These are phyloP conservation scores for Spodoptera picta DNA, from an alignment of 2,888 invertebrate genomes.

Conservation along the genomic window DNA sequence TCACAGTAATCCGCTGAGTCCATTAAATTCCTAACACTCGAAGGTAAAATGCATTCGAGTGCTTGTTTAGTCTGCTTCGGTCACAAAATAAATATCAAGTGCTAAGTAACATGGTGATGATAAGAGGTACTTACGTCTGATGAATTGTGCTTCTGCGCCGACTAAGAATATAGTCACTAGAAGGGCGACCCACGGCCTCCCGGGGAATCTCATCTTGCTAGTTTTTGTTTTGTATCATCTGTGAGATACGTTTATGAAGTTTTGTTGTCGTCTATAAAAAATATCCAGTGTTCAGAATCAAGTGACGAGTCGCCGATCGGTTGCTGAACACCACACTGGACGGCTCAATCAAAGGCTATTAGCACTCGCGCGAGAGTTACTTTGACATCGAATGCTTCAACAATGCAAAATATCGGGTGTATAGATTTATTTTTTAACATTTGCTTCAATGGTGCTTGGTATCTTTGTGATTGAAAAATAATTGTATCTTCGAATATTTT, in stretches of 20 bases:
- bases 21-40: too few relatives aligned
- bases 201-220: slow-evolving; percentile 70
- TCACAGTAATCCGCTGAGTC: too few relatives aligned
- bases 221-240: slow-evolving; percentile 62
- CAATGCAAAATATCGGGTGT: slow-evolving; percentile 11
- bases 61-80: slow-evolving; percentile 42
- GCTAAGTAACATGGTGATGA: slow-evolving; percentile 19
- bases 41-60: too few relatives aligned
- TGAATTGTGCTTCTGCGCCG: slow-evolving; percentile 63
- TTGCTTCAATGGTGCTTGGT: not conserved
- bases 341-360: slow-evolving; percentile 35
- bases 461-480: not conserved
- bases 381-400: slow-evolving; percentile 42
- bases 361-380: slow-evolving; percentile 14
- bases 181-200: slow-evolving; percentile 70
- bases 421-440: not conserved
- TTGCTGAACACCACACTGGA: slow-evolving; percentile 62
- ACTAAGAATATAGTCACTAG: slow-evolving; percentile 60
- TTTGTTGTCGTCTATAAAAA: slow-evolving; percentile 60
- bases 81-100: slow-evolving; percentile 6
- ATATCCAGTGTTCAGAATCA: slow-evolving; percentile 21
- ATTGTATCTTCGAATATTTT: slow-evolving; percentile 1
- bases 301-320: slow-evolving; percentile 14
- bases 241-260: slow-evolving; percentile 54
- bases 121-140: slow-evolving; percentile 74